Percentiles rank a stretch among this genome's conserved stretches.
Evolutionary conservation across 2,888 invertebrate species (phyloP).

Genomic region (Hemithea aestivaria): DNA sequence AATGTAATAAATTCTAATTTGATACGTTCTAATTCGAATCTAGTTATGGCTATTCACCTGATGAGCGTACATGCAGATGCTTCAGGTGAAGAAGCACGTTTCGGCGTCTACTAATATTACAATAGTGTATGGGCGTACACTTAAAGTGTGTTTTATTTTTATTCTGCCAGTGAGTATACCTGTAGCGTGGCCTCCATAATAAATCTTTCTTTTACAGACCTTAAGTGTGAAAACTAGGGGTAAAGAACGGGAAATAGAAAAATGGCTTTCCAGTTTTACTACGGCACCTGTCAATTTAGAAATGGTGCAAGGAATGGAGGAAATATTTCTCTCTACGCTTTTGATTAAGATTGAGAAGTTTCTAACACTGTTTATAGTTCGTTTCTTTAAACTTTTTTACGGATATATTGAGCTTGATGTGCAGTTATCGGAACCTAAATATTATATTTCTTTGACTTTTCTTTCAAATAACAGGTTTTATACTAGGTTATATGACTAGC

Average conservation of each 20-base stretch:
- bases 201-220: conserved; percentile 51
- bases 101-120: too few relatives aligned
- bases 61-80: too few relatives aligned
- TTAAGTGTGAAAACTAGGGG: conserved; percentile 55
- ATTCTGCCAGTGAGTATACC: conserved; percentile 44
- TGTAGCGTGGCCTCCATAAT: conserved; percentile 44
- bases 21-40: too few relatives aligned
- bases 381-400: not conserved
- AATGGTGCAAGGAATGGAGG: not conserved
- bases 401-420: not conserved
- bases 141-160: conserved; percentile 61
- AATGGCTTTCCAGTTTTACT: conserved; percentile 33
- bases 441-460: too few relatives aligned
- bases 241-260: conserved; percentile 51
- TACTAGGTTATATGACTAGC: too few relatives aligned
- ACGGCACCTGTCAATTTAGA: conserved; percentile 16
- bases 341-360: conserved; percentile 1
- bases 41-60: too few relatives aligned
- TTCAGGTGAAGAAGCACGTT: too few relatives aligned
- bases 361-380: not conserved
- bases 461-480: too few relatives aligned
- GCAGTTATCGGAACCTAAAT: too few relatives aligned
- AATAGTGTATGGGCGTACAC: too few relatives aligned
- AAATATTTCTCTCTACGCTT: conserved; percentile 4
- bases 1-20: too few relatives aligned